Percentiles rank a stretch among this genome's conserved stretches.
Evolutionary conservation across 2,113 vertebrate species (phyloP).

Genomic region (Myotis davidii): DNA sequence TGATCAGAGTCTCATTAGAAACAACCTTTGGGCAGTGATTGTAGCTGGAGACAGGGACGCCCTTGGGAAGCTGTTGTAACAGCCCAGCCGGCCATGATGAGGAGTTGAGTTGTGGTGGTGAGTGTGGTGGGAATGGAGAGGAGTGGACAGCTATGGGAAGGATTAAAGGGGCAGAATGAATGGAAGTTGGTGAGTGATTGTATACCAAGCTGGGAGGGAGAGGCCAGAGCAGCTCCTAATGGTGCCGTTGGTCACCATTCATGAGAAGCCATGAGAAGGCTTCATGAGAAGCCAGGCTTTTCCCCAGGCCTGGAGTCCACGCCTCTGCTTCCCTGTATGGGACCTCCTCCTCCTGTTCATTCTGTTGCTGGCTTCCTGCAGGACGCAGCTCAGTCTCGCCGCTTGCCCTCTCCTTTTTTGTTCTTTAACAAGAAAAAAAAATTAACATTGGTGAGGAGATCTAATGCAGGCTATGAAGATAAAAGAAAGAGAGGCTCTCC

Average conservation of each 20-base stretch:
- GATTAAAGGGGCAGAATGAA: rapidly evolving
- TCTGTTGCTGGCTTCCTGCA: background rate
- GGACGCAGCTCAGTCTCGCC: background rate
- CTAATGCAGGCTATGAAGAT: background rate
- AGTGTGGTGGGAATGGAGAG: background rate
- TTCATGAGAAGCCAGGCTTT: background rate
- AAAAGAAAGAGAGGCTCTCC: background rate
- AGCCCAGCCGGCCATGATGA: background rate
- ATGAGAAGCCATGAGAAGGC: background rate
- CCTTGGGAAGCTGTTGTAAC: background rate
- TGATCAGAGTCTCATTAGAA: background rate
- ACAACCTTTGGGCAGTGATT: background rate
- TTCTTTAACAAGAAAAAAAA: background rate
- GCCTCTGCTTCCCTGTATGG: background rate
- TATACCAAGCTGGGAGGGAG: background rate
- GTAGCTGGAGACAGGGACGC: background rate
- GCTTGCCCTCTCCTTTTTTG: background rate
- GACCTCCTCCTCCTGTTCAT: background rate
- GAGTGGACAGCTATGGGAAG: background rate
- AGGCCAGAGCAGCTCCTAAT: rapidly evolving
- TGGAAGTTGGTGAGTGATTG: background rate
- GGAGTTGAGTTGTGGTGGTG: background rate
- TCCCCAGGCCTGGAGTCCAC: background rate
- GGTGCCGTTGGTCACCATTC: background rate
- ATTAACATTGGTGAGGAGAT: conserved; percentile 6